A percentile compares a stretch with the other conserved stretches of the same genome.
phyloP scores from a whole-genome alignment of 2,113 vertebrate species.

The Otis tarda region DNA sequence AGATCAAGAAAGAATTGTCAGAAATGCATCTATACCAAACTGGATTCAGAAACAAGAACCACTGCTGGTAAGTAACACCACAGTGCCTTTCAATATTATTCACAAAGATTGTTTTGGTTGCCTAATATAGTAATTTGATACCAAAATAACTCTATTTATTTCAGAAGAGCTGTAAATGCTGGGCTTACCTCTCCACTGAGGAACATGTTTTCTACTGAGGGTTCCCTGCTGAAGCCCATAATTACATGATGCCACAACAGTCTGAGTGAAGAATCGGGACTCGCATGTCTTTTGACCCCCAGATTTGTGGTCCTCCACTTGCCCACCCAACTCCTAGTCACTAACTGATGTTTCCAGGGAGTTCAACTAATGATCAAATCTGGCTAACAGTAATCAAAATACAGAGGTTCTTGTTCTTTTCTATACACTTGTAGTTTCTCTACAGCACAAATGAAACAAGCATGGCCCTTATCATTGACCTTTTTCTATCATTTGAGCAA shows the following conservation, averaged over 20 bases:
- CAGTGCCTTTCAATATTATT: neutral
- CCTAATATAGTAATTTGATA: neutral
- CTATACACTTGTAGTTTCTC: neutral
- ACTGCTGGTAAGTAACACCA: neutral
- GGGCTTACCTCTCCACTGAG: neutral
- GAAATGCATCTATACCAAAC: neutral
- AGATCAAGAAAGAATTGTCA: neutral
- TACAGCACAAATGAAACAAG: neutral
- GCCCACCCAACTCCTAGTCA: neutral
- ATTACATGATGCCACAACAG: accelerated
- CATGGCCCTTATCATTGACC: neutral
- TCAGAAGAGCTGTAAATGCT: neutral
- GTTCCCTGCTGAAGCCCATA: neutral
- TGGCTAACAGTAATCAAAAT: neutral
- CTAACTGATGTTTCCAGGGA: neutral
- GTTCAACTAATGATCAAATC: neutral
- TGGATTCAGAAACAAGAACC: neutral
- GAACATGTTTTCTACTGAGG: neutral
- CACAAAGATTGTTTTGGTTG: neutral
- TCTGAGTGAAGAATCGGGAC: neutral
- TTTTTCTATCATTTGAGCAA: neutral
- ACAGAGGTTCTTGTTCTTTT: neutral
- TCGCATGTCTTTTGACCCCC: accelerated
- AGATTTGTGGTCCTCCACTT: neutral
- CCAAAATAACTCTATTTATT: neutral